Conservation (phyloP, 2,113 vertebrate genomes). For the Hippoglossus stenolepis region DNA sequence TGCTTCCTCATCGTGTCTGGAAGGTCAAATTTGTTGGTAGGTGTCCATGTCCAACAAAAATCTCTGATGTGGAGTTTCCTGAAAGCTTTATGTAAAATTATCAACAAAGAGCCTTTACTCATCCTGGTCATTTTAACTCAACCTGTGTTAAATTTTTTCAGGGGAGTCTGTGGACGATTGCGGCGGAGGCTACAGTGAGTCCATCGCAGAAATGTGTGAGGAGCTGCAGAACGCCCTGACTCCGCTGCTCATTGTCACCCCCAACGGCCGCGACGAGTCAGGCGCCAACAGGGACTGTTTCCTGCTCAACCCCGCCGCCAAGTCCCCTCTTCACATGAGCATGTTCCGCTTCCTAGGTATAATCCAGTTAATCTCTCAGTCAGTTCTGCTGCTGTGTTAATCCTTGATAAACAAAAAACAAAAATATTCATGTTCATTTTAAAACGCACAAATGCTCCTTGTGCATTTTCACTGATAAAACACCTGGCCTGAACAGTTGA, state of each 20-base stretch:
- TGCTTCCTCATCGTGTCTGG: conserved; percentile 98
- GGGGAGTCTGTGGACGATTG: conserved; percentile 99
- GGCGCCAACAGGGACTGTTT: conserved; percentile 98
- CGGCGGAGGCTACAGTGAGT: conserved; percentile 98
- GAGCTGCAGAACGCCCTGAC: conserved; percentile 98
- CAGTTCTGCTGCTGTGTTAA: conserved; percentile 40
- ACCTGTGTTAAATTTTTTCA: conserved; percentile 49
- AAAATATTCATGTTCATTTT: conserved; percentile 6
- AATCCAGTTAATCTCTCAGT: conserved; percentile 62
- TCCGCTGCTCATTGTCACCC: conserved; percentile 95
- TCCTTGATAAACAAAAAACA: conserved; percentile 43
- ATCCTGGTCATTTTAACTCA: background rate
- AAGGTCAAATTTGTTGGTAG: conserved; percentile 99
- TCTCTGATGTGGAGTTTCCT: background rate
- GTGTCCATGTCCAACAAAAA: conserved; percentile 19
- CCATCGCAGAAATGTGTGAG: conserved; percentile 98
- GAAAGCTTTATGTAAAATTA: too few relatives aligned
- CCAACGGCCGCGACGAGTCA: conserved; percentile 96
- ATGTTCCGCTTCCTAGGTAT: conserved; percentile 99
- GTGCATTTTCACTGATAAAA: conserved; percentile 42
- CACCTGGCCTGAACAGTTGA: conserved; percentile 1
- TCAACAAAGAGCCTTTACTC: background rate
- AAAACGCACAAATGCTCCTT: conserved; percentile 2
- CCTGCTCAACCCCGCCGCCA: conserved; percentile 93
- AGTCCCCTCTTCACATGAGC: conserved; percentile 93